Conservation (phyloP, 30 jellyfish, hydroid and myxozoan species). For the Turritopsis rubra region DNA sequence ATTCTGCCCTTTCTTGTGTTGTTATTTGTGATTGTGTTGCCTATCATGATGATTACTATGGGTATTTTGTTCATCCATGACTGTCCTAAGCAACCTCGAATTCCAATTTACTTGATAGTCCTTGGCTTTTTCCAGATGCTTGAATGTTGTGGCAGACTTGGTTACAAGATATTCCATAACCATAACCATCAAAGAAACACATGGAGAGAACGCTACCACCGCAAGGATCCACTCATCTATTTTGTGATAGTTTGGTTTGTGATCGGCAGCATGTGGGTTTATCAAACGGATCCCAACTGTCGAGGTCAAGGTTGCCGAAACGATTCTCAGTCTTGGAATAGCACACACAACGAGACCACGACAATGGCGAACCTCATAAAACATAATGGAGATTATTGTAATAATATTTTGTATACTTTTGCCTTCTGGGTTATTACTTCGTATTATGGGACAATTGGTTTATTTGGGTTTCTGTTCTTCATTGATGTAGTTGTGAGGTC, state of each 20-base stretch:
- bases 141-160: slow-evolving; percentile 66
- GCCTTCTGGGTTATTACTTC: slow-evolving; percentile 60
- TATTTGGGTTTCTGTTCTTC: slow-evolving; percentile 37
- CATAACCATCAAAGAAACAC: slow-evolving; percentile 29
- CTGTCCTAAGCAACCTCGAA: slow-evolving; percentile 83
- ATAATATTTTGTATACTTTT: slow-evolving; percentile 38
- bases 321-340: background rate
- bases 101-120: slow-evolving; percentile 60
- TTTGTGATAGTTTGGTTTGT: slow-evolving; percentile 77
- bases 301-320: slow-evolving; percentile 32
- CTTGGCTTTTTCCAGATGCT: slow-evolving; percentile 71
- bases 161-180: slow-evolving; percentile 37
- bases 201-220: slow-evolving; percentile 39
- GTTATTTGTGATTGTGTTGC: slow-evolving; percentile 31
- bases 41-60: slow-evolving; percentile 50
- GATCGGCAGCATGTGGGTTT: slow-evolving; percentile 93
- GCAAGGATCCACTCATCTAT: slow-evolving; percentile 72
- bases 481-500: slow-evolving; percentile 30
- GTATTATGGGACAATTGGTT: slow-evolving; percentile 51
- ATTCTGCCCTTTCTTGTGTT: slow-evolving; percentile 20
- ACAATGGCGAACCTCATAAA: background rate
- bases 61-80: slow-evolving; percentile 58
- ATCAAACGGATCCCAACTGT: slow-evolving; percentile 71
- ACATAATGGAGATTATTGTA: slow-evolving; percentile 50
- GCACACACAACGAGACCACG: background rate